Conservation (phyloP, 1,140 invertebrate species). For the Trichonephila clavata region DNA sequence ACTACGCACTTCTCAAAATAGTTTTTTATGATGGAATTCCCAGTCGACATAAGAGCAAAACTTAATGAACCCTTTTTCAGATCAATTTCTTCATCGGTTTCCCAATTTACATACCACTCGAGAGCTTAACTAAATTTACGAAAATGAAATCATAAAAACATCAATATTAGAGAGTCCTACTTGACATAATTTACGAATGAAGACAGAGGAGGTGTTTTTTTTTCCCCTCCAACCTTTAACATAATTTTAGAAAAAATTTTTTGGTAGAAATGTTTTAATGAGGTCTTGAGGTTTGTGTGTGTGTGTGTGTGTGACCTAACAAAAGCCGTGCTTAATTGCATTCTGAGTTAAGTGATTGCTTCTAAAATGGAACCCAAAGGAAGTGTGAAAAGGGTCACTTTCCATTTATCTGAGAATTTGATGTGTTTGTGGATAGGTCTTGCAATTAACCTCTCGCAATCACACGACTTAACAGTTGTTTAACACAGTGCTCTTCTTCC, state of each 20-base stretch:
- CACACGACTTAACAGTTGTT: slow-evolving; percentile 13
- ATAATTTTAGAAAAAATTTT: slow-evolving; percentile 39
- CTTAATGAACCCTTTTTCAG: neutral
- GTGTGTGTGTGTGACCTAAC: too few relatives aligned
- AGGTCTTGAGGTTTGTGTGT: neutral
- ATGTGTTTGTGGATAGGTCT: neutral
- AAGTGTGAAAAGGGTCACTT: neutral
- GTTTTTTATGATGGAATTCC: neutral
- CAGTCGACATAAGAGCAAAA: neutral
- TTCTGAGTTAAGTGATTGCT: slow-evolving; percentile 44
- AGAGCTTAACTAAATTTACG: neutral
- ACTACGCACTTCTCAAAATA: neutral
- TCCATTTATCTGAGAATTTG: slow-evolving; percentile 24
- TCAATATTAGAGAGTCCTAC: neutral
- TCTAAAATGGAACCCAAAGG: slow-evolving; percentile 15
- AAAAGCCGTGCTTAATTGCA: slow-evolving; percentile 40
- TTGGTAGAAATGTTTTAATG: slow-evolving; percentile 36
- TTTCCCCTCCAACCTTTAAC: neutral
- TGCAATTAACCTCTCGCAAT: slow-evolving; percentile 16
- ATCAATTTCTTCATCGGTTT: neutral
- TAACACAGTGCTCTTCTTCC: neutral
- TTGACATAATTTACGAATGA: neutral
- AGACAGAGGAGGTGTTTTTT: neutral
- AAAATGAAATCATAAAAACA: neutral
- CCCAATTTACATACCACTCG: neutral